Evolutionary conservation across 2,888 invertebrate genomes (phyloP), one percentile per base, ranked within the genome.

Genomic region (Thecocarcelia acutangulata): DNA sequence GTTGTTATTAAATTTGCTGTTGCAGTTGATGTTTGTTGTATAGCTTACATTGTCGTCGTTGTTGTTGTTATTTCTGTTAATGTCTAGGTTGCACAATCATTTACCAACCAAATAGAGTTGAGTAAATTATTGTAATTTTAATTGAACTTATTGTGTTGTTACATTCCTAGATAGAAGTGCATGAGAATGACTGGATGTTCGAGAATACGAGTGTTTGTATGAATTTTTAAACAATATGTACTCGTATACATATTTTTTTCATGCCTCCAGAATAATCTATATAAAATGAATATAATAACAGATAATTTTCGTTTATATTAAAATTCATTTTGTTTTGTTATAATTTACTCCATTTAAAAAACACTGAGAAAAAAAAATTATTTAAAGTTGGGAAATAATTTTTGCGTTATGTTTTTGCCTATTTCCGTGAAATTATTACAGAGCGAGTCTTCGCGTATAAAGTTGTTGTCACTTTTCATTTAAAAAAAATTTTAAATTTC

Each of bases 121-220:
- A 80, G 76, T 72, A 80, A 83, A 84, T 84, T 84, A 84, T 80
- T 78, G 78, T 83, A 77, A 83, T 83, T 80, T 80, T 73, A 80
- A 73, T 80, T 76, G 72, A 80, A 80, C 64, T 66, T 56, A 80
- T 69, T 80, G 69, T 69, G 40, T 33, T 33, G 56, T 64, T 64
- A 48, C 56, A 21, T 42, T 72, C 19, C 6, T 12, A 28, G 61
- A 61, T 72, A 56, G 63, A 46, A 54, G 54, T 77, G 64, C 63
- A 70, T 72, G 72, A 33, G 59, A 64, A 21, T 58, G 74, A 40
- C 46, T 48, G 48, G 48, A 9, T 66, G 19, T 24, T 13, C 1
- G 4, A 13, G 1, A 21, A 8, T 58, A 3, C 17, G 52, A 46
- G 40, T 40, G 54, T 76, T 59, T 46, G 44, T 40, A 19, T 50